A percentile compares a stretch with the other conserved stretches of the same genome.
Conservation (phyloP, 1,140 invertebrate species). For the Microplitis demolitor region DNA sequence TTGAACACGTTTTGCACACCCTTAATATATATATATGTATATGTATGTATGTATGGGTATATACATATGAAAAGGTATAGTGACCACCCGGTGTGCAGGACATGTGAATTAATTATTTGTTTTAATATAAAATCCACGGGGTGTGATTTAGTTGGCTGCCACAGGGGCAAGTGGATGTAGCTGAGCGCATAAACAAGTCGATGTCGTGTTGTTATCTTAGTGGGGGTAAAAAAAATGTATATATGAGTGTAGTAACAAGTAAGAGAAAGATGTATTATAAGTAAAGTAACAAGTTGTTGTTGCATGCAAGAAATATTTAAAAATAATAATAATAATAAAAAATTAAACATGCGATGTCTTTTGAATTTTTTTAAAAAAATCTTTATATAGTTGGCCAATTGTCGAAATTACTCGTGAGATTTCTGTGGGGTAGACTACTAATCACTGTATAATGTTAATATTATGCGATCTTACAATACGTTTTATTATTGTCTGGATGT, state of each 20-base stretch:
- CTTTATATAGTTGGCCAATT: no score
- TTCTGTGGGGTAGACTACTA: no score
- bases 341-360: no score
- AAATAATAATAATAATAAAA: no score
- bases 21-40: no score
- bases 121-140: slow-evolving; percentile 61
- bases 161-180: slow-evolving; percentile 44
- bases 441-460: no score
- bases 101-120: slow-evolving; percentile 62
- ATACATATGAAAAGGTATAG: neutral
- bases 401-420: no score
- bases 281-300: slow-evolving; percentile 36
- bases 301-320: neutral
- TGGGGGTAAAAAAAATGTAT: neutral
- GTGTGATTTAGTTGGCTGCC: slow-evolving; percentile 57
- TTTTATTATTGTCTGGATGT: no score
- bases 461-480: no score
- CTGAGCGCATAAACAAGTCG: slow-evolving; percentile 53
- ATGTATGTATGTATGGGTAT: no score
- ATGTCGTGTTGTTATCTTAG: slow-evolving; percentile 39
- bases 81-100: slow-evolving; percentile 55
- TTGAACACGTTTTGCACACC: no score
- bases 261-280: slow-evolving; percentile 32
- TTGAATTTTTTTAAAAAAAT: no score
- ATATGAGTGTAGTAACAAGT: neutral